Base-by-base conservation (phyloP, 2,888 invertebrate genomes). In the Lagria hirta region DNA sequence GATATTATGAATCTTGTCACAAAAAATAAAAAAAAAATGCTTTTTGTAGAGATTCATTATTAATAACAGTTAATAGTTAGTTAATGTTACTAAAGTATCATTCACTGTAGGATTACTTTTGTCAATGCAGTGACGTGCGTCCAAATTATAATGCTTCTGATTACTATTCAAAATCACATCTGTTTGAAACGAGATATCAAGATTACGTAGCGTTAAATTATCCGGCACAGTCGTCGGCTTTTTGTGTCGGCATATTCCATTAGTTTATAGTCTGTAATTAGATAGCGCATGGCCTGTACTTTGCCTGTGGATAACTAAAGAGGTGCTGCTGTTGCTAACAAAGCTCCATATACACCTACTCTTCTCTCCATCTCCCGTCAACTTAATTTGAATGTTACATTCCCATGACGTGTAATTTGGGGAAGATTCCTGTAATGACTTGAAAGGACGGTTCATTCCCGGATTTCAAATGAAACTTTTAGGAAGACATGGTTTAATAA, bases 301-400 rank as follows among this genome's bases (percentile, higher is more conserved):
- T 47, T 47, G 26, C 36, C 42, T n/a, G 37, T 24, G 42, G 47
- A 47, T 47, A 47, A 47, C 42, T 47, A 47, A 47, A 47, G 42
- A 47, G 47, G 33, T 37, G 32, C 47, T 42, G 42, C 47, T 42
- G 42, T 47, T 42, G 42, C 42, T 42, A 46, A 46, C 36, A 32
- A 36, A 32, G 46, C 35, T 46, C 46, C 36, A 42, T 42, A 41
- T 46, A 47, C 47, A 42, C 42, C 42, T 47, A 42, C 42, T 47
- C 4, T 5, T 33, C 37, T 42, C 32, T 46, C 41, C 42, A 6
- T 33, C 37, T 42, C 32, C 43, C 41, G 38, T 44, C 46, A 37
- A 53, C 51, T 49, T 51, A 53, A 53, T 53, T 53, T 51, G 53
- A 51, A 53, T 53, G 53, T 51, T 51, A 46, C 48, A 43, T 49